Evolutionary conservation across 2,113 vertebrate genomes (phyloP).

Genomic region (Centrocercus urophasianus): DNA sequence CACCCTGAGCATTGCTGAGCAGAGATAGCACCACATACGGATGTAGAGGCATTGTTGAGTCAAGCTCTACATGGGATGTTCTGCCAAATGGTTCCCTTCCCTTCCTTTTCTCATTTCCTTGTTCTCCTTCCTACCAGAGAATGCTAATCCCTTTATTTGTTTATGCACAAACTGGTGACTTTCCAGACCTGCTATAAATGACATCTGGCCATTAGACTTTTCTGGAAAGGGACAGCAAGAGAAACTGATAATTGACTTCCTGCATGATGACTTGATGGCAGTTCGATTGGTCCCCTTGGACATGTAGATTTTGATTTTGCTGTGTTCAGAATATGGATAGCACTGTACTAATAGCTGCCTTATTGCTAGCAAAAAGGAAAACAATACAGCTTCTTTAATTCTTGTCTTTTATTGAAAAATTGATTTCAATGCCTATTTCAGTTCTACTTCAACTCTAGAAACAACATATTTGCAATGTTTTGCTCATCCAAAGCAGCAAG

Average conservation of each 20-base stretch:
- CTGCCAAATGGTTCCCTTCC: slow-evolving; percentile 62
- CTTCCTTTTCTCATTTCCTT: slow-evolving; percentile 69
- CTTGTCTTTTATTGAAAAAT: neutral
- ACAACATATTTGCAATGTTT: neutral
- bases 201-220: neutral
- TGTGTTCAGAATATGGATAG: neutral
- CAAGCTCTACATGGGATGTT: neutral
- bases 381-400: neutral
- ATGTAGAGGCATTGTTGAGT: slow-evolving; percentile 51
- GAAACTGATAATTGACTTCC: neutral
- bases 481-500: neutral
- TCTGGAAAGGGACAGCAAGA: neutral
- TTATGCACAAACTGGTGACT: neutral
- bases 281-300: neutral
- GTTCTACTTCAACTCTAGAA: neutral
- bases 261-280: neutral
- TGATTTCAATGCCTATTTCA: neutral
- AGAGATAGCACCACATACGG: slow-evolving; percentile 38
- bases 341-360: neutral
- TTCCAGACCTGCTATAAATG: slow-evolving; percentile 14
- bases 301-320: neutral
- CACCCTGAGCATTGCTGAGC: slow-evolving; percentile 1
- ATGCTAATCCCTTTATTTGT: slow-evolving; percentile 11
- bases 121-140: slow-evolving; percentile 29
- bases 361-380: neutral